phyloP scores from a whole-genome alignment of 2,888 invertebrate genomes.

The Syrista parreyssii region DNA sequence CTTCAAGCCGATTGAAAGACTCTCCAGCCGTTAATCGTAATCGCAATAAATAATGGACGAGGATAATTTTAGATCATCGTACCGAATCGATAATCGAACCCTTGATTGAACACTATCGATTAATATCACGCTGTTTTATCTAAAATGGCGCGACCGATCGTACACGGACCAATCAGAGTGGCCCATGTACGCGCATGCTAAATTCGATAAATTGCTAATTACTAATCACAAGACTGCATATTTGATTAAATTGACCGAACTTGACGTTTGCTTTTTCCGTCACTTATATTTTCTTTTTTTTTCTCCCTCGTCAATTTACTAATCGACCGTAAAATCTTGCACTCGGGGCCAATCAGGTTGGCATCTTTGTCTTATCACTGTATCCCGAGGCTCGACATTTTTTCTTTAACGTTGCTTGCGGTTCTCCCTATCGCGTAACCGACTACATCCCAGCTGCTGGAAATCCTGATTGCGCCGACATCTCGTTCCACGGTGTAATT shows the following conservation, averaged over 20 bases:
- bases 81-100: background rate
- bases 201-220: no score
- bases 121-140: conserved; percentile 34
- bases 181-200: no score
- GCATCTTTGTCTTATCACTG: no score
- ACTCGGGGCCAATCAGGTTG: no score
- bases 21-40: no score
- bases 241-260: conserved; percentile 34
- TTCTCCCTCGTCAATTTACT: conserved; percentile 3
- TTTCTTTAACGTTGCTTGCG: background rate
- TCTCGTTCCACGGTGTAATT: conserved; percentile 38
- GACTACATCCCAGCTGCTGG: no score
- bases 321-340: background rate
- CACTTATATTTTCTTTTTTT: conserved; percentile 24
- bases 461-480: conserved; percentile 49
- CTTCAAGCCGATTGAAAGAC: no score
- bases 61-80: background rate
- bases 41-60: background rate
- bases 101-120: conserved; percentile 51
- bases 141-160: no score
- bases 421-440: conserved; percentile 6
- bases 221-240: no score
- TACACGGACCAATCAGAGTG: no score
- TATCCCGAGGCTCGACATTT: no score
- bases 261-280: conserved; percentile 25